Base-by-base conservation (phyloP, 2,113 vertebrate species). In the Cathartes aura region DNA sequence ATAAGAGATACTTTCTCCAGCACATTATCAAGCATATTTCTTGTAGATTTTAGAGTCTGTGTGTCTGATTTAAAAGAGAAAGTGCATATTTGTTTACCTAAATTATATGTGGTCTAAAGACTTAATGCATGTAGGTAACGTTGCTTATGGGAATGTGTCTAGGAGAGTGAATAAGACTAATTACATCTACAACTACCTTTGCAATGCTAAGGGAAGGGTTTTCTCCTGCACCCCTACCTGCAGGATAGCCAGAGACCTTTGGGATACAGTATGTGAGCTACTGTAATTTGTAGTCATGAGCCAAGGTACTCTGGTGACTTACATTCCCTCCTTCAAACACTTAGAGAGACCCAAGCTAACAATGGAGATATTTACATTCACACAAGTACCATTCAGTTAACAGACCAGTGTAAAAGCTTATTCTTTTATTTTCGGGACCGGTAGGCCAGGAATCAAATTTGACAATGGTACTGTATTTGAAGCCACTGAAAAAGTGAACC, bases 121-220 rank as follows among this genome's bases (percentile, higher is more conserved):
- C 8, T 52, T 71, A 21, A 21, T 3, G 9, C 8, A 29, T 0
- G 1, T 11, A n/a, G 23, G 24, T n/a, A 40, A 15, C 1, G 0
- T 6, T 78, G 21, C 19, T 48, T 12, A 7, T 48, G 8, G 6
- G 20, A 55, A 18, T 24, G 7, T 79, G 27, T 56, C 18, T 42
- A 5, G 4, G 12, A 66, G 32, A 26, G 12, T 36, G 60, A 68
- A 10, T 53, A 67, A 52, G 32, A 67, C 29, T n/a, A 68, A 40
- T 16, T 59, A 27, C 11, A 45, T 0, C 1, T 12, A 16, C 40
- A 70, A 34, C 3, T n/a, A 15, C 19, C 9, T 71, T 71, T 52
- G 8, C 11, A 52, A 14, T 62, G 26, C 8, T 70, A 36, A 68
- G 18, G 12, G 18, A 87, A 76, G 40, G 20, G 9, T 60, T 87